Evolutionary conservation across 2,113 vertebrate species (phyloP), one percentile per base, ranked within the genome.

Genomic region (Heteronetta atricapilla): DNA sequence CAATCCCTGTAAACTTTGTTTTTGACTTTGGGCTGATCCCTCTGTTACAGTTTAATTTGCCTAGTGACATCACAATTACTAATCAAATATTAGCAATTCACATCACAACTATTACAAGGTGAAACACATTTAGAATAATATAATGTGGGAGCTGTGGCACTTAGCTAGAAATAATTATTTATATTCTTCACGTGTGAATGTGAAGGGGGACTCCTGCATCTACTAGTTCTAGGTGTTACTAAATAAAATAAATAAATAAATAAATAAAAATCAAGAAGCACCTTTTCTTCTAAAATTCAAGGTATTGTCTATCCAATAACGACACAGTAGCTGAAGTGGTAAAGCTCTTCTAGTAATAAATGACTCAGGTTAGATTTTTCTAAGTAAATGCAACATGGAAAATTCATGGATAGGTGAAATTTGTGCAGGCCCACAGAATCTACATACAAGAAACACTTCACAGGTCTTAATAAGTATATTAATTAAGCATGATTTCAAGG

Each of bases 11-110:
- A 84, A 79, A 86, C 50, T 94, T 89, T 8, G 2, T 38, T 42
- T 95, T 89, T 86, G 67, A 92, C 89, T 88, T 82, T 78, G 56
- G 82, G 60, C 29, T 92, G 70, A 90, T 94, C 25, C 34, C 16
- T 68, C 69, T 90, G 82, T 60, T 75, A 68, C 55, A 62, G 34
- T 68, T 79, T 40, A 42, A 58, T 86, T 92, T 96, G 86, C 62
- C 67, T 93, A 55, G 78, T 95, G 86, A 90, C 55, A 75, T 91
- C 48, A 44, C 53, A 88, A n/a, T n/a, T 64, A 86, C 48, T 85
- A 94, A 87, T 73, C 1, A 0, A 91, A 74, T 58, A 70, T 86
- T 94, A 95, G 60, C 74, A 87, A 63, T 96, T 95, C 33, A 5
- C 58, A 52, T 68, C 84, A 78, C 62, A 93, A 82, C 26, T 63